These are phyloP conservation scores for Iguana delicatissima DNA, from an alignment of 2,797 vertebrate species.

Conservation along the genomic window DNA sequence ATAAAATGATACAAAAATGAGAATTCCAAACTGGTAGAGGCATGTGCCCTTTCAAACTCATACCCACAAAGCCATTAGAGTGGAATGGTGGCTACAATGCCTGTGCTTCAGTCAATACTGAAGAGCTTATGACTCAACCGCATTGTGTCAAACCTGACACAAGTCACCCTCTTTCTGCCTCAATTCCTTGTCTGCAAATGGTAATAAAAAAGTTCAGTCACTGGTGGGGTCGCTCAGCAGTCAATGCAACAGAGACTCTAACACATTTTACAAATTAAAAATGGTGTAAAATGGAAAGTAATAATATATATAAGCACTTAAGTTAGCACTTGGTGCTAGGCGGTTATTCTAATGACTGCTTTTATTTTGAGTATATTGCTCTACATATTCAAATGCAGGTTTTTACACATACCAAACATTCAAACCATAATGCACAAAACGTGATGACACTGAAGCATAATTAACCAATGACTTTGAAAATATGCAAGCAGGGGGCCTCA, in stretches of 20 bases:
- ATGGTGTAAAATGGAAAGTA: neutral
- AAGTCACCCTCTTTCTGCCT: neutral
- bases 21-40: neutral
- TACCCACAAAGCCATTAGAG: neutral
- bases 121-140: neutral
- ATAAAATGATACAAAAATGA: neutral
- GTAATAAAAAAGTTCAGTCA: too few relatives aligned
- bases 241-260: neutral
- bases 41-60: neutral
- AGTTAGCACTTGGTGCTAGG: slow-evolving; percentile 48
- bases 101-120: neutral
- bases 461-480: slow-evolving; percentile 76
- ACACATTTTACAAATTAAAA: neutral
- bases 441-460: slow-evolving; percentile 68
- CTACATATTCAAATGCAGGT: slow-evolving; percentile 47
- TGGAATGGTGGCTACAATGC: neutral
- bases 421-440: slow-evolving; percentile 67
- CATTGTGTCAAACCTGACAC: neutral
- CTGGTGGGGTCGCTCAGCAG: neutral
- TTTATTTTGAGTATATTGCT: slow-evolving; percentile 68
- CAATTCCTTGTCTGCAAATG: neutral
- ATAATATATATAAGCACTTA: neutral
- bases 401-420: slow-evolving; percentile 47
- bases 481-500: slow-evolving; percentile 68
- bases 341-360: slow-evolving; percentile 66